These are phyloP conservation scores for Cerceris rybyensis DNA, from an alignment of 2,888 invertebrate genomes.

Conservation along the genomic window DNA sequence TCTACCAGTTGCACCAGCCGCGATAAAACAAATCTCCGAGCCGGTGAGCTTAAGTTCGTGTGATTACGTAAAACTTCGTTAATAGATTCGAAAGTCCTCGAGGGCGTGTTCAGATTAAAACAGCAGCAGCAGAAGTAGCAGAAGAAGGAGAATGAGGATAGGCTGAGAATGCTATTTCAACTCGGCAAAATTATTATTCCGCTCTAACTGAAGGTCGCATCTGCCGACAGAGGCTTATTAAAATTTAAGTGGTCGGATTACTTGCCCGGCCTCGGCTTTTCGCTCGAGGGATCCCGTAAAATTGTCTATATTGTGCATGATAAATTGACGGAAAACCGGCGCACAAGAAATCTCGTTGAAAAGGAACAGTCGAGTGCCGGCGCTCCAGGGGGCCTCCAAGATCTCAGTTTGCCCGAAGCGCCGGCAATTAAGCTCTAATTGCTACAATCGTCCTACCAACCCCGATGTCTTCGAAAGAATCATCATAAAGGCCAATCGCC, in stretches of 20 bases:
- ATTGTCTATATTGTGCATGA: conserved; percentile 35
- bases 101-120: conserved; percentile 3
- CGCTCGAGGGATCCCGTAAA: conserved; percentile 7
- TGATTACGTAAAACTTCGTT: conserved; percentile 26
- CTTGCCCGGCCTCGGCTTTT: conserved; percentile 16
- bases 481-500: conserved; percentile 20
- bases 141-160: not conserved
- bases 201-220: conserved; percentile 19
- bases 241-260: conserved; percentile 59
- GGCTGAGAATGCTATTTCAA: conserved; percentile 21
- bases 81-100: conserved; percentile 20
- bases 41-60: not conserved
- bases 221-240: conserved; percentile 52
- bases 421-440: conserved; percentile 55
- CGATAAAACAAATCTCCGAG: conserved; percentile 3
- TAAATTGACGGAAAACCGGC: conserved; percentile 34
- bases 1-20: conserved; percentile 7
- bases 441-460: conserved; percentile 42
- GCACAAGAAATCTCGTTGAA: conserved; percentile 11
- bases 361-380: conserved; percentile 25
- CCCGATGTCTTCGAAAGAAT: conserved; percentile 33
- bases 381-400: conserved; percentile 21
- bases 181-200: conserved; percentile 44
- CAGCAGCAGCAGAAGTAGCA: not conserved
- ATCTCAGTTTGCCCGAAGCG: conserved; percentile 30